A percentile compares a stretch with the other conserved stretches of the same genome.
Evolutionary conservation across 2,797 vertebrate species (phyloP).

Genomic region (Scyliorhinus canicula): DNA sequence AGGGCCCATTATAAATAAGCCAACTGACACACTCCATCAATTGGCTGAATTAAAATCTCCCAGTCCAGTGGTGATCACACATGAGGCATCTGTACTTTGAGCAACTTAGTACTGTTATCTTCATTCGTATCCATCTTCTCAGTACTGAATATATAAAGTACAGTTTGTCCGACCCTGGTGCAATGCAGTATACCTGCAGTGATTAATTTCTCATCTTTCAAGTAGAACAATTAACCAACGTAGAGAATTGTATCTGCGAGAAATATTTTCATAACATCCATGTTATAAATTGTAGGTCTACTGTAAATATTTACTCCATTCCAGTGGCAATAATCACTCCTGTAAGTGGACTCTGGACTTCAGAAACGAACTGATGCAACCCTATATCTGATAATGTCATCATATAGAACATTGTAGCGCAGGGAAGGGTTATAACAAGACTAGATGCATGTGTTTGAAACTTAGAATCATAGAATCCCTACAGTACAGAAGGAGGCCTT

Average conservation of each 20-base stretch:
- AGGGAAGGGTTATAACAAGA: neutral
- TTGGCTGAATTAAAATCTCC: neutral
- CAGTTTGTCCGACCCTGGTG: neutral
- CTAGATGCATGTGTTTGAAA: neutral
- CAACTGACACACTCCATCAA: neutral
- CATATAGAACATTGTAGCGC: neutral
- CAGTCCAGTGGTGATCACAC: neutral
- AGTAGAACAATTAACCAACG: neutral
- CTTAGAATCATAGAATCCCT: too few species aligned
- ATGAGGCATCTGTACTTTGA: neutral
- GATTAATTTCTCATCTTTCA: neutral
- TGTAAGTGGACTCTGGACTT: neutral
- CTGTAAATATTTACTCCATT: neutral
- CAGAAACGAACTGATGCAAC: neutral
- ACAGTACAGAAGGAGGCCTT: too few species aligned
- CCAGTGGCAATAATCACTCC: neutral
- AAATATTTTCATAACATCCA: neutral
- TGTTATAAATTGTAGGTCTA: neutral
- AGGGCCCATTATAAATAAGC: neutral
- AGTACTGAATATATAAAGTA: neutral
- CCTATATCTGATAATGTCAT: neutral
- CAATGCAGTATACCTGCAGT: neutral
- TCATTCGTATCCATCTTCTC: neutral
- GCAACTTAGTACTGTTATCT: neutral
- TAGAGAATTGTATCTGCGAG: neutral